Percentiles rank a stretch among this genome's conserved stretches.
These are phyloP conservation scores for Alcedo quadribrachys DNA, from an alignment of 2,797 vertebrate genomes.

Conservation along the genomic window DNA sequence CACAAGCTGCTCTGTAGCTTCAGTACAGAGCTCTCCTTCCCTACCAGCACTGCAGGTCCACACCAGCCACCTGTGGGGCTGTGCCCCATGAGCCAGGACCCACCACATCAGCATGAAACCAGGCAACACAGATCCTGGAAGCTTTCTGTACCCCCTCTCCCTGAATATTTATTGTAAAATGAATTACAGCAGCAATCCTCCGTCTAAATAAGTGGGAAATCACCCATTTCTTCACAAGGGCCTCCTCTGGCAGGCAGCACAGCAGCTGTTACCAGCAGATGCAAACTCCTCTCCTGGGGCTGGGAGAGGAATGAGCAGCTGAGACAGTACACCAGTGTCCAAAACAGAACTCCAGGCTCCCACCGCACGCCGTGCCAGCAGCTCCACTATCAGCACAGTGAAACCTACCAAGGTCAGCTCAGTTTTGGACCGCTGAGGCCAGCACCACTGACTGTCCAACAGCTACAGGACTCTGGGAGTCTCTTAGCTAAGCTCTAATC, in stretches of 20 bases:
- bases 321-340: slow-evolving; percentile 32
- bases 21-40: background rate
- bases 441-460: background rate
- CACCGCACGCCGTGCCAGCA: background rate
- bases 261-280: slow-evolving; percentile 24
- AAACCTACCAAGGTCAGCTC: background rate
- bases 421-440: background rate
- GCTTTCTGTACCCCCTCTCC: background rate
- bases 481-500: background rate
- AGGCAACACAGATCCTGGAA: background rate
- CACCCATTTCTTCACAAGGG: background rate
- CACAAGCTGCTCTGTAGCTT: background rate
- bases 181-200: background rate
- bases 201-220: background rate
- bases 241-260: background rate
- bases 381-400: background rate
- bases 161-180: background rate
- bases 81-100: rapidly evolving
- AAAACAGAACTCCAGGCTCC: background rate
- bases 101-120: background rate
- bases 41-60: background rate
- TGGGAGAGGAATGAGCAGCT: slow-evolving; percentile 37
- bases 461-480: background rate
- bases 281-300: background rate
- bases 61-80: background rate